Conservation (phyloP, 2,113 vertebrate species). For the Microtus montanus region DNA sequence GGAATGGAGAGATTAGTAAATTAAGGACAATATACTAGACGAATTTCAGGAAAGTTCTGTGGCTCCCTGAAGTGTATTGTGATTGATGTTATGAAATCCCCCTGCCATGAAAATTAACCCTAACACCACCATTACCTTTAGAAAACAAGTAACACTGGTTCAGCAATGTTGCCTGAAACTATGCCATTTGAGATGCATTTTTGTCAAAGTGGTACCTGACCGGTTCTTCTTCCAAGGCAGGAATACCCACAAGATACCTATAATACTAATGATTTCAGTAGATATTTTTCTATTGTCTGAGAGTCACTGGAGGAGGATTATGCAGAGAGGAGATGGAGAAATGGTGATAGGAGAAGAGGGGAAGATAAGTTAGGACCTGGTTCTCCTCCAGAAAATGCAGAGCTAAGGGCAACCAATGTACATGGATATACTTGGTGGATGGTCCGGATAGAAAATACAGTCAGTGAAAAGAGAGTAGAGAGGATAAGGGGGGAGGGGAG, state of each 20-base stretch:
- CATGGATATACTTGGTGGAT: background rate
- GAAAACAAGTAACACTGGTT: background rate
- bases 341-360: background rate
- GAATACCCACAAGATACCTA: background rate
- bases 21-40: background rate
- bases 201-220: background rate
- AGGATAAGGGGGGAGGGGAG: background rate
- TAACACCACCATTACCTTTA: background rate
- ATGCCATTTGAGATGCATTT: background rate
- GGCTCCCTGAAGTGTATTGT: background rate
- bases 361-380: background rate
- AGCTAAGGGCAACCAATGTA: background rate
- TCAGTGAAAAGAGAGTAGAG: background rate
- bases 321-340: background rate
- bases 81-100: background rate
- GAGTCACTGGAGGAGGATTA: background rate
- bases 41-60: conserved; percentile 11
- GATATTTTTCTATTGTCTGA: background rate
- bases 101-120: background rate
- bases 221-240: background rate
- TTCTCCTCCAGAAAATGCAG: background rate
- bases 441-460: background rate
- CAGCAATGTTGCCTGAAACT: background rate
- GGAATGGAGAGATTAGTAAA: background rate
- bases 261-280: background rate